Evolutionary conservation across 2,797 vertebrate species (phyloP), one percentile per base, ranked within the genome.

Genomic region (Streptopelia turtur): DNA sequence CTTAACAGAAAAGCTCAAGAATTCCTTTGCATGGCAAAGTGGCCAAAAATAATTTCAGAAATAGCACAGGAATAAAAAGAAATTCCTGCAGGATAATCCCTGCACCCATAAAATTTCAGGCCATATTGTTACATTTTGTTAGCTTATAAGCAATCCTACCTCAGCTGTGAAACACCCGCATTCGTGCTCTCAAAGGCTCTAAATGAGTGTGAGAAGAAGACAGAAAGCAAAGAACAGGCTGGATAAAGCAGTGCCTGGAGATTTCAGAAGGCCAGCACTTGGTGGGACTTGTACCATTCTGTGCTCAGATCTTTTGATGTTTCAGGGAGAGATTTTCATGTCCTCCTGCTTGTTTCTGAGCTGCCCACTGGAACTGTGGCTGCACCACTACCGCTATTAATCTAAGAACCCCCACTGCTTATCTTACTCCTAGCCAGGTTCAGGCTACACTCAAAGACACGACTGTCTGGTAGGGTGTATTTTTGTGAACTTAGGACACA

Each of bases 261-360:
- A 23, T 24, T 49, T 78, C 63, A n/a, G 31, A 75, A 59, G 16
- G 37, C 11, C 37, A 41, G 27, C 0, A 0, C 16, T 55, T 6
- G 59, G 21, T 63, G 35, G 21, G 14, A 47, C 25, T 53, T 45
- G 8, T 24, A 57, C n/a, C 20, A 4, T 71, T 61, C 69, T 60
- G 13, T 1, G 0, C 21, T 69, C 15, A 31, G 53, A 25, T 11
- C 23, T 75, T 89, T 37, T 20, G 2, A 41, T 68, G 47, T 53
- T 53, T 31, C 30, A 83, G 27, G 37, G 49, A 61, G 23, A 53
- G 24, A 53, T 18, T 31, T 13, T 37, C 65, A 13, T 71, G 39
- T 84, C 37, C 18, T 70, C 24, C 53, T 55, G 53, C 25, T 71
- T 74, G 31, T 23, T 70, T 70, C 86, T 85, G 79, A 90, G 61